phyloP scores from a whole-genome alignment of 2,888 invertebrate species.

The Diaperis boleti region DNA sequence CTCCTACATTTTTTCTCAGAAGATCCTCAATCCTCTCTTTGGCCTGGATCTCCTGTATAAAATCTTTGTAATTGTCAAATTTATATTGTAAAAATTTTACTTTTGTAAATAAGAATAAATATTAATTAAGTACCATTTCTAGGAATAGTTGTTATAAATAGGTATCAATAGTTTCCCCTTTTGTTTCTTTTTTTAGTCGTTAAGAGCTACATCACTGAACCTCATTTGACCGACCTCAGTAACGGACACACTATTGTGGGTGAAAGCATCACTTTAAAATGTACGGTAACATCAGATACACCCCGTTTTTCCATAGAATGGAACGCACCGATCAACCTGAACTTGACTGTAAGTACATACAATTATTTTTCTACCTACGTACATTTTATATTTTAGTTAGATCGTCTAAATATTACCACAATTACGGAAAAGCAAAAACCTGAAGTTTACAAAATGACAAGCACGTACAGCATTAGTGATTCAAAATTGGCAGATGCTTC shows the following conservation, averaged over 20 bases:
- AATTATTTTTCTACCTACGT: neutral
- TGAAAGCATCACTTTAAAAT: neutral
- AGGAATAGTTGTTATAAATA: too few species aligned
- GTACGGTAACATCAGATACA: neutral
- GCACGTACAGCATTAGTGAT: neutral
- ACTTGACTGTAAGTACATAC: neutral
- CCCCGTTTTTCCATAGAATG: neutral
- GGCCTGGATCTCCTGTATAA: too few species aligned
- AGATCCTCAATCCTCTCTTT: too few species aligned
- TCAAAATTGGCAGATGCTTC: neutral
- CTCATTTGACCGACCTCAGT: neutral
- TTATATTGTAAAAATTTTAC: too few species aligned
- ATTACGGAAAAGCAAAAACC: neutral
- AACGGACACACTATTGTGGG: slow-evolving; percentile 1
- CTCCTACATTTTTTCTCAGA: too few species aligned
- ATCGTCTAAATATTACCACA: slow-evolving; percentile 1
- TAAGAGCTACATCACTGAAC: neutral
- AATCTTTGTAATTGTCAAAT: too few species aligned
- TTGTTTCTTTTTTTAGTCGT: neutral
- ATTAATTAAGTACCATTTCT: too few species aligned
- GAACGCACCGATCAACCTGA: neutral
- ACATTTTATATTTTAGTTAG: neutral
- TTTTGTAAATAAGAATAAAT: too few species aligned
- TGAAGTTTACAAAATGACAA: neutral
- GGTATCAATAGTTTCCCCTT: too few species aligned